Conservation (phyloP, 2,888 invertebrate species). For the Trissolcus brochymenae region DNA sequence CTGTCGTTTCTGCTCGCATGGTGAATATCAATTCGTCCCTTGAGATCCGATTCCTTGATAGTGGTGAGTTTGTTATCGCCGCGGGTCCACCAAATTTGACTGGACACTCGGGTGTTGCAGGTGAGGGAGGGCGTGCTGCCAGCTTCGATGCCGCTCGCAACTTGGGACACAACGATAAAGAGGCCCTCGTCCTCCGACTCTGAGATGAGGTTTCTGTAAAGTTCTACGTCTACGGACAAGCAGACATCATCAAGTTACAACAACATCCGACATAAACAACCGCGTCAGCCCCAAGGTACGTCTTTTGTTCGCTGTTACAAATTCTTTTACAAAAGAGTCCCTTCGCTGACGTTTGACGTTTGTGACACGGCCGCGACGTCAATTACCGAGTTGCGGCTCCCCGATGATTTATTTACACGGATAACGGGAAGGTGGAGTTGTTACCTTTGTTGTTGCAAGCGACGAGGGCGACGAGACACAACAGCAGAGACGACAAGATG, state of each 20-base stretch:
- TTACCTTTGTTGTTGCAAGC: conserved; percentile 39
- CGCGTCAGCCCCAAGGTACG: not conserved
- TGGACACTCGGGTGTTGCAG: conserved; percentile 78
- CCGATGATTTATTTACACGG: conserved; percentile 4
- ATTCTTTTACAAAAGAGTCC: not conserved
- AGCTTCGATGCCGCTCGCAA: conserved; percentile 70
- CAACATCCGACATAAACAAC: not conserved
- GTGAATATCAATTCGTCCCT: conserved; percentile 78
- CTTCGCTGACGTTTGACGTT: not conserved
- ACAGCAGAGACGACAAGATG: conserved; percentile 63
- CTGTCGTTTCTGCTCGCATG: conserved; percentile 79
- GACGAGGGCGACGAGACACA: conserved; percentile 61
- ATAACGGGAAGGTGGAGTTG: not conserved
- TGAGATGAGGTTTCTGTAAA: conserved; percentile 46
- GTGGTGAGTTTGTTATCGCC: conserved; percentile 79
- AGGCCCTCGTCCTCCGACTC: conserved; percentile 56
- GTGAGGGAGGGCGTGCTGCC: conserved; percentile 76
- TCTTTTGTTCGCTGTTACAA: not conserved
- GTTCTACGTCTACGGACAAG: conserved; percentile 60
- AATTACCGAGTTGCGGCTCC: not conserved
- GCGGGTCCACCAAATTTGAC: conserved; percentile 80
- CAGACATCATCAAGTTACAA: not conserved
- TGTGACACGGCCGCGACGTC: not conserved
- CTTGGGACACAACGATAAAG: conserved; percentile 68
- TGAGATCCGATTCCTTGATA: conserved; percentile 67